Evolutionary conservation across 2,888 invertebrate genomes (phyloP), one percentile per base, ranked within the genome.

Genomic region (Lymantria monacha): DNA sequence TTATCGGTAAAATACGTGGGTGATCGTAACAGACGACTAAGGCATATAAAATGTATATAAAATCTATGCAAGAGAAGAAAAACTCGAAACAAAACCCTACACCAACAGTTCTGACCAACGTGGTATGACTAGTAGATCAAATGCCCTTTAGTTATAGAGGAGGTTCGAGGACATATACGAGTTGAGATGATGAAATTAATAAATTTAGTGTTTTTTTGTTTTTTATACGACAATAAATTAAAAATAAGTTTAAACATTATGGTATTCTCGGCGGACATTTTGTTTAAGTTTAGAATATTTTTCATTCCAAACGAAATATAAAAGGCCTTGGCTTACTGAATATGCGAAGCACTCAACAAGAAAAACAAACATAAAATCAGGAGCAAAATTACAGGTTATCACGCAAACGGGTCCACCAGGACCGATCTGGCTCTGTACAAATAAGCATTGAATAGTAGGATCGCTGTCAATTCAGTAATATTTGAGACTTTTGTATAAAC

Each of bases 351-450:
- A 38, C 38, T 38, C 38, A n/a, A 12, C 52, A 61, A 59, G 64
- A 57, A 63, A 69, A 66, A 67, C 63, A 57, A 59, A 71, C 63
- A 66, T 73, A 65, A 78, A 77, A 78, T 69, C 70, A 57, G 70
- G 58, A 56, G 57, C 12, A 53, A 64, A 62, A 66, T 57, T 44
- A 53, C 74, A 68, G 71, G 76, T 72, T 77, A 77, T 78, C 74
- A 74, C 59, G 47, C 47, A 53, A 69, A 75, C 57, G 72, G 51
- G 63, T 50, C 75, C 74, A 48, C 45, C 41, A 51, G 74, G 78
- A 58, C 61, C 60, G 66, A 58, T 74, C 60, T 48, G 60, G 55
- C 49, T 48, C 50, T 36, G 63, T 53, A 59, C 66, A 63, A 70
- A 70, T 73, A 69, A 63, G 59, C 70, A 72, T 59, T 47, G 55